Evolutionary conservation across 2,797 vertebrate genomes (phyloP), one percentile per base, ranked within the genome.

Genomic region (Tamandua tetradactyla): DNA sequence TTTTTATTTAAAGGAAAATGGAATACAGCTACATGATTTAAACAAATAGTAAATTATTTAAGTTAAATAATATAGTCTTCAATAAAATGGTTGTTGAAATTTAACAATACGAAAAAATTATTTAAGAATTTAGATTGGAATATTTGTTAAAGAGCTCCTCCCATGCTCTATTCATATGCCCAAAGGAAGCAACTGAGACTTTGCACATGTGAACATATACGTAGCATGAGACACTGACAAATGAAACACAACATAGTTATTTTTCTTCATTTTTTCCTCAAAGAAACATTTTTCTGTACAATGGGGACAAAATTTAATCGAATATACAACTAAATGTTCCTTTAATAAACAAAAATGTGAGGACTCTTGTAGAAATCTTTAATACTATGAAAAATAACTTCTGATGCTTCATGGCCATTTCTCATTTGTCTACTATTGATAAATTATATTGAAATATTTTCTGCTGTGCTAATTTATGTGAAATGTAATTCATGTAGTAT

Each of bases 401-500:
- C 49, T 5, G 18, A 89, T 85, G 88, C n/a, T 91, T 95, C 84
- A 74, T 90, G 75, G 80, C 76, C 68, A 71, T 81, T 87, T 87
- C 35, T 94, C 35, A 96, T 47, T 83, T 15, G 96, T 94, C 61
- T 96, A 68, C 0, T 44, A 88, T 37, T 59, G 61, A 93, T 4
- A 95, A 91, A 92, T 85, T 72, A 57, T 55, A 91, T 72, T 32
- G 22, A 66, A 94, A 96, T 75, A 20, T 14, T 94, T 96, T 75
- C 27, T 90, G 17, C 59, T 94, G 40, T 35, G 93, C 89, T 64
- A 87, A 90, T 97, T 94, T 76, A 47, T 72, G 17, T 75, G 79
- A 68, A 8, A 76, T 91, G 96, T 93, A 81, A 93, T 95, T 86
- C 6, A 81, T 27, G 79, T 93, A 95, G 68, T 96, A 96, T 95